Evolutionary conservation across 2,888 invertebrate genomes (phyloP).

Genomic region (Artemia sp.): DNA sequence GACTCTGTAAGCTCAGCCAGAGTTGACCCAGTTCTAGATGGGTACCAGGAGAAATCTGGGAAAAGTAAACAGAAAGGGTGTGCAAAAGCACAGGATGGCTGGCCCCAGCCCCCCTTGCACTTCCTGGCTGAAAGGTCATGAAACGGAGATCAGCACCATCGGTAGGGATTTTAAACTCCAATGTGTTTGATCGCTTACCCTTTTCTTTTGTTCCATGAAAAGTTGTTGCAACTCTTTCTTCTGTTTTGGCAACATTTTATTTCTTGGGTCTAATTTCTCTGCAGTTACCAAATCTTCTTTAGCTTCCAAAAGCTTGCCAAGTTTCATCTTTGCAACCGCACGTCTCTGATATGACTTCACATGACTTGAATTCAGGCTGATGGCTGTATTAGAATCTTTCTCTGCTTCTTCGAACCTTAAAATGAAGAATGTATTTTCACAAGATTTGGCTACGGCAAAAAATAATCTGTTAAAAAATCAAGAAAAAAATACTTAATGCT

Average conservation of each 20-base stretch:
- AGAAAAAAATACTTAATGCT: no score
- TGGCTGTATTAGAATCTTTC: not conserved
- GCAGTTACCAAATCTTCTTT: not conserved
- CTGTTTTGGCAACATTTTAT: not conserved
- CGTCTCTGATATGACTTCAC: conserved; percentile 7
- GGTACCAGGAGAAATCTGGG: no score
- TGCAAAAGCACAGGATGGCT: no score
- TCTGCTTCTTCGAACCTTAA: not conserved
- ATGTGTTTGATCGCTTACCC: not conserved
- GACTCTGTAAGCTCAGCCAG: no score
- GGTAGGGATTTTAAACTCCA: no score
- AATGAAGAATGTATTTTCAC: not conserved
- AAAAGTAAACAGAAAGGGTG: no score
- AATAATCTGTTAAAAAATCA: no score
- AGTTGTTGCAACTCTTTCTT: not conserved
- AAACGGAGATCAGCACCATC: no score
- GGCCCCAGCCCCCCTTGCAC: no score
- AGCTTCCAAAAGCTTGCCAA: conserved; percentile 7
- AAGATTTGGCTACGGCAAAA: no score
- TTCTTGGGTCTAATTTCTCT: not conserved
- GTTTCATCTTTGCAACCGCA: conserved; percentile 3
- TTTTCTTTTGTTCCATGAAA: conserved; percentile 3
- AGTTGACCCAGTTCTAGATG: no score
- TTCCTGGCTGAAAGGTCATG: no score
- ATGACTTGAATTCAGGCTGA: conserved; percentile 3